Base-by-base conservation (phyloP, 2,797 vertebrate genomes). In the Nyctibius grandis region DNA sequence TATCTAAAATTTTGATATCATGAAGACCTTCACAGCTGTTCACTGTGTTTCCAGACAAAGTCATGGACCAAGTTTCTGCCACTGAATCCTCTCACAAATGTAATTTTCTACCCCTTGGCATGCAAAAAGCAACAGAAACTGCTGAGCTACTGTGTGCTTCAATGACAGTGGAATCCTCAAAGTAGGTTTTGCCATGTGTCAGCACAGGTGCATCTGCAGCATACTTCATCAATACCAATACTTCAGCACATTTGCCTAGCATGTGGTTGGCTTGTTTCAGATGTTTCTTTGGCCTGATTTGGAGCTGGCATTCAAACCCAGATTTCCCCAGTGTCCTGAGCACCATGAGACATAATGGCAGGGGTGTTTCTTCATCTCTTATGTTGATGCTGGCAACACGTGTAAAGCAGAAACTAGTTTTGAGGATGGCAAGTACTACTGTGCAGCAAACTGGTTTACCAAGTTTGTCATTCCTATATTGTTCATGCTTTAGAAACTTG, bases 11-110 rank as follows among this genome's bases (percentile, higher is more conserved):
- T n/a, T 77, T 25, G 47, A 25, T 15, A 36, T 47, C 42, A 31
- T 40, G 10, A 72, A 85, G 38, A 51, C 21, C 7, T 72, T 65
- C 38, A 34, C 20, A 83, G 13, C 8, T 50, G 20, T 83, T 83
- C 23, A 22, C n/a, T 0, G 0, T 38, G n/a, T 51, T 64, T 42
- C 51, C 31, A 44, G n/a, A 42, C 15, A 28, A 31, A 2, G 3
- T 34, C 21, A 63, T 33, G 5, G 25, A 67, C 33, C 31, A 53
- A 56, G 23, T 36, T 70, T 64, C 50, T 89, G 72, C 9, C 36
- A 57, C 16, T 50, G 38, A 45, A 78, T 40, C 26, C 12, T 25
- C n/a, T 57, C 56, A 76, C 2, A 5, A 60, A 45, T 28, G 9
- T 57, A 26, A 40, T 70, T 70, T 77, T 42, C 51, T 65, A 42